Base-by-base conservation (phyloP, 37 sponge, comb jelly and placozoan genomes). In the Axinella damicornis region DNA sequence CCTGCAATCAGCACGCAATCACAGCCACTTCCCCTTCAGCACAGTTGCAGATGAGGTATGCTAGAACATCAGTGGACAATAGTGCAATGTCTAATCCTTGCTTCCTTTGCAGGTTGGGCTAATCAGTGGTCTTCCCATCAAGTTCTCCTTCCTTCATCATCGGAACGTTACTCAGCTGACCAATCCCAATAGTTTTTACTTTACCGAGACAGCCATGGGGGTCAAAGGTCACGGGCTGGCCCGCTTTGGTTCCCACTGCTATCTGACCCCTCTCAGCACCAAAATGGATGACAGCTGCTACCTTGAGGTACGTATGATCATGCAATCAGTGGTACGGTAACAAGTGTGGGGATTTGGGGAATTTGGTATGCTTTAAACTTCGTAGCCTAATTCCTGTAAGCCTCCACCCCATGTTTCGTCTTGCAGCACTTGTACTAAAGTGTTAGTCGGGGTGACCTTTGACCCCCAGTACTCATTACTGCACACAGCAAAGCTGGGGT, bases 121-220 rank as follows among this genome's bases (percentile, higher is more conserved):
- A 1, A 57, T 71, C 13, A 55, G 56, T 20, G 87, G 88, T 12
- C 76, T 95, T 11, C 95, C 95, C 0, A 63, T 95, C 70, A 78
- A 69, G 52, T 92, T 95, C 54, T 76, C 90, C 36, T 95, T 71
- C 69, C 56, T 86, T 55, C 27, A 66, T 33, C 78, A 82, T 16
- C 67, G 66, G 11, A 84, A 89, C 33, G 76, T 95, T 17, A 38
- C 62, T 9, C 93, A 92, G 55, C 74, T 95, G 28, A 72, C 93
- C 35, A 85, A 86, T 69, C 92, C 92, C 1, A 65, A 85, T 37
- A 61, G 70, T n/a, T 92, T 92, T 86, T 95, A 88, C 77, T 95
- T 92, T 65, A 65, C 74, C 4, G 95, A 95, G 82, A 89, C 95
- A 37, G 92, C 95, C 31, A 77, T 95, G 20, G 95, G 95, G 16